These are phyloP conservation scores for Panagrolaimus sp. DNA, from an alignment of 1,140 invertebrate species.

Conservation along the genomic window DNA sequence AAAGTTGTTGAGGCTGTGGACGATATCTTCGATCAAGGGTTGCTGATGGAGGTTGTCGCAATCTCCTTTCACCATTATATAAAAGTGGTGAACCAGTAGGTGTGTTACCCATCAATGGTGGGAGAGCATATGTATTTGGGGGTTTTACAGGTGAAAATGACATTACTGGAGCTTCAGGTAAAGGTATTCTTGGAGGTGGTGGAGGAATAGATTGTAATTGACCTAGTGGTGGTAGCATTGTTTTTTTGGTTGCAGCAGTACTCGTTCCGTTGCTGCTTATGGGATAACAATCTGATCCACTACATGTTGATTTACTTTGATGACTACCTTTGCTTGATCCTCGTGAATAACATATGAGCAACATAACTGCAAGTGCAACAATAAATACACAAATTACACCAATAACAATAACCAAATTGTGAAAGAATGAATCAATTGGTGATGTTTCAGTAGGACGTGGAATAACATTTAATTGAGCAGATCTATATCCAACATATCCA, in stretches of 20 bases:
- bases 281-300: not conserved
- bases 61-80: not conserved
- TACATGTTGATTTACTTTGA: not conserved
- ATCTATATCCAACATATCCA: slow-evolving; percentile 8
- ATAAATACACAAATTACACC: not conserved
- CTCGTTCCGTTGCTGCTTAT: not conserved
- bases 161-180: not conserved
- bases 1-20: not conserved
- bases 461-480: not conserved
- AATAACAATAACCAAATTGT: not conserved
- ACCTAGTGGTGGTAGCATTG: not conserved
- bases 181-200: not conserved
- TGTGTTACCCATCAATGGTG: not conserved
- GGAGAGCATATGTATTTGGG: not conserved
- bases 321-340: not conserved
- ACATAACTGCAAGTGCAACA: not conserved
- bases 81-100: slow-evolving; percentile 9
- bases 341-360: not conserved
- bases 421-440: not conserved
- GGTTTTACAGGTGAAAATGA: slow-evolving; percentile 1
- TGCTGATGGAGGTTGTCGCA: not conserved
- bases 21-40: slow-evolving; percentile 6
- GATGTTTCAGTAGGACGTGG: not conserved
- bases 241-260: not conserved
- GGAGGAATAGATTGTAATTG: not conserved